Conservation (phyloP, 2,888 invertebrate genomes). For the Elegia similella region DNA sequence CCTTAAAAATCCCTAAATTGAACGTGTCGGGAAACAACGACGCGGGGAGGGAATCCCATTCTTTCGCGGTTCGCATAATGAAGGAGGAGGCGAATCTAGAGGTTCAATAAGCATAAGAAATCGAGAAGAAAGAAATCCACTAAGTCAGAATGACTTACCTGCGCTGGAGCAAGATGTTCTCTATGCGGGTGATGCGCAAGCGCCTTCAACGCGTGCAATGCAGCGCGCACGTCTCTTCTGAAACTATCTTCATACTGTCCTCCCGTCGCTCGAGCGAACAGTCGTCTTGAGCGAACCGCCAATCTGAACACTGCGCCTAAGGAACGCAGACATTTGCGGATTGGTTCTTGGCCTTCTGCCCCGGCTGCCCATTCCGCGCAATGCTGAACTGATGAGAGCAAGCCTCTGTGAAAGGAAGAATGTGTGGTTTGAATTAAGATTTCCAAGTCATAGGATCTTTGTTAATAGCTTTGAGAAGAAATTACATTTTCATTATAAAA, state of each 20-base stretch:
- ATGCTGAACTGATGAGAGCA: constrained; percentile 94
- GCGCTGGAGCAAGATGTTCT: constrained; percentile 89
- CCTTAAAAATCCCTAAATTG: too few species aligned
- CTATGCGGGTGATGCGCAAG: constrained; percentile 85
- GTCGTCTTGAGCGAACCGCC: constrained; percentile 92
- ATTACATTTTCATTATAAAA: too few species aligned
- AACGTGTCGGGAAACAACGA: too few species aligned
- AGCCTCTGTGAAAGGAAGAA: constrained; percentile 80
- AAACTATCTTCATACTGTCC: constrained; percentile 95
- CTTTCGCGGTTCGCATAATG: too few species aligned
- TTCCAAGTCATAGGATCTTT: too few species aligned
- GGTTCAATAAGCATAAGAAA: too few species aligned
- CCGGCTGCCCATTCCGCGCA: constrained; percentile 93
- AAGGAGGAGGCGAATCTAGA: too few species aligned
- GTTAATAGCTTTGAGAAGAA: too few species aligned
- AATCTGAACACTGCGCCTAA: constrained; percentile 96
- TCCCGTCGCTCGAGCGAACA: constrained; percentile 93
- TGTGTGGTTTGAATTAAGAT: constrained; percentile 1
- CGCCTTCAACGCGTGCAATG: constrained; percentile 89
- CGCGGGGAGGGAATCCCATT: too few species aligned
- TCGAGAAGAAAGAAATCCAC: too few species aligned
- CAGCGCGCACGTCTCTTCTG: constrained; percentile 89
- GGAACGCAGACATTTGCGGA: constrained; percentile 94
- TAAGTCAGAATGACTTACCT: constrained; percentile 58
- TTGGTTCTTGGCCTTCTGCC: constrained; percentile 93